Evolutionary conservation across 2,797 vertebrate species (phyloP).

Genomic region (Varecia variegata): DNA sequence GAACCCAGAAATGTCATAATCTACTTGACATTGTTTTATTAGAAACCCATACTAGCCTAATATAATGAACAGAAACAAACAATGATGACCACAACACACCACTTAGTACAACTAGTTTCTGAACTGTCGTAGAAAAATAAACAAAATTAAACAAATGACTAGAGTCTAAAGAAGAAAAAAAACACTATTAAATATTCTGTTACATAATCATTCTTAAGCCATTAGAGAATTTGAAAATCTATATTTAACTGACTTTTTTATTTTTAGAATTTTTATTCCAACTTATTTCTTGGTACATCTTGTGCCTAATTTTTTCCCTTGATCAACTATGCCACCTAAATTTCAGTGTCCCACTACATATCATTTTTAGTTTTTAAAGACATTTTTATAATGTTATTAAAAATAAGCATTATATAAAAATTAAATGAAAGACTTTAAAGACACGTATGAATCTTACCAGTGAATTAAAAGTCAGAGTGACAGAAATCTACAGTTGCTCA

Average conservation of each 20-base stretch:
- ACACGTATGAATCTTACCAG: neutral
- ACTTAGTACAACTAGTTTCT: neutral
- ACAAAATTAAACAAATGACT: neutral
- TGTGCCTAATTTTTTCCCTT: neutral
- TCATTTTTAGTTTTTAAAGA: conserved; percentile 14
- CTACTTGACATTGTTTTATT: neutral
- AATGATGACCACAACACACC: neutral
- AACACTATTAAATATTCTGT: neutral
- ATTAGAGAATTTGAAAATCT: neutral
- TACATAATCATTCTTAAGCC: neutral
- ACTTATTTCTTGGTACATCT: neutral
- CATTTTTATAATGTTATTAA: neutral
- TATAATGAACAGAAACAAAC: conserved; percentile 2
- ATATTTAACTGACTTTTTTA: neutral
- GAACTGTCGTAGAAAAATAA: conserved; percentile 1
- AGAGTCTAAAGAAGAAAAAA: neutral
- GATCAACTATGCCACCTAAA: neutral
- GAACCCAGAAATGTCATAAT: neutral
- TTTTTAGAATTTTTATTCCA: conserved; percentile 6
- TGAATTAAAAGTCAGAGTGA: neutral
- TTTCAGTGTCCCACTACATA: neutral
- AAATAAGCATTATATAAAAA: conserved; percentile 8
- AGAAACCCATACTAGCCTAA: neutral
- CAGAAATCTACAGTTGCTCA: neutral
- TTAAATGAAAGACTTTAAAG: neutral